Evolutionary conservation across 2,888 invertebrate genomes (phyloP).

Genomic region (Argynnis bischoffii): DNA sequence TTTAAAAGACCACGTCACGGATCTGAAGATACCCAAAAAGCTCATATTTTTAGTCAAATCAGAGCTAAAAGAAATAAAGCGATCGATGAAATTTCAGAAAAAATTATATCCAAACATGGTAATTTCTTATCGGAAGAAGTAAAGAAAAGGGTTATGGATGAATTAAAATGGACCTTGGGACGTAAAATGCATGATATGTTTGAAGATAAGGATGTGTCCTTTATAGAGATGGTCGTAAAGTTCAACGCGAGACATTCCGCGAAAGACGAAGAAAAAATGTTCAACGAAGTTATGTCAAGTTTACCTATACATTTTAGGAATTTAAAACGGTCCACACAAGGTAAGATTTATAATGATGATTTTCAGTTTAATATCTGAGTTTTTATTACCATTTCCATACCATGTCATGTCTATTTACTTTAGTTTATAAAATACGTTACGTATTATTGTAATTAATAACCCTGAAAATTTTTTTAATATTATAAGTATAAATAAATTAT

Average conservation of each 20-base stretch:
- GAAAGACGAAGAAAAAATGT: constrained; percentile 58
- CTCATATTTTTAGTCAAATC: constrained; percentile 26
- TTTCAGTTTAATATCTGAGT: background rate
- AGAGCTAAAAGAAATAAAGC: constrained; percentile 63
- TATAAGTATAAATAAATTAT: no score
- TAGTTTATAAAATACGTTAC: background rate
- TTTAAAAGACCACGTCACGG: constrained; percentile 10
- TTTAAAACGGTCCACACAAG: constrained; percentile 58
- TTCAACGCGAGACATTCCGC: constrained; percentile 58
- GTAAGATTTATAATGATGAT: constrained; percentile 52
- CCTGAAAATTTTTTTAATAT: no score
- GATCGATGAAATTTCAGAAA: constrained; percentile 55
- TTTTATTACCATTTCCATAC: constrained; percentile 1
- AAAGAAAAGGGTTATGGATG: constrained; percentile 51
- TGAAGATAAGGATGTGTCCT: constrained; percentile 61
- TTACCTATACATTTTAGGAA: constrained; percentile 54
- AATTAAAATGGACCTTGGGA: constrained; percentile 50
- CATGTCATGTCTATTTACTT: background rate
- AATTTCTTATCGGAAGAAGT: constrained; percentile 47
- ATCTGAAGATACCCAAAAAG: constrained; percentile 18
- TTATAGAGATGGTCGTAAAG: constrained; percentile 65
- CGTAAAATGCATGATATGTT: constrained; percentile 60
- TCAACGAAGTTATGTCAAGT: constrained; percentile 56
- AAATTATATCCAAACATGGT: constrained; percentile 56
- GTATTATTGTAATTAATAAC: no score